Base-by-base conservation (phyloP, 92 coral and sea anemone species). In the Epizoanthus rinbou region DNA sequence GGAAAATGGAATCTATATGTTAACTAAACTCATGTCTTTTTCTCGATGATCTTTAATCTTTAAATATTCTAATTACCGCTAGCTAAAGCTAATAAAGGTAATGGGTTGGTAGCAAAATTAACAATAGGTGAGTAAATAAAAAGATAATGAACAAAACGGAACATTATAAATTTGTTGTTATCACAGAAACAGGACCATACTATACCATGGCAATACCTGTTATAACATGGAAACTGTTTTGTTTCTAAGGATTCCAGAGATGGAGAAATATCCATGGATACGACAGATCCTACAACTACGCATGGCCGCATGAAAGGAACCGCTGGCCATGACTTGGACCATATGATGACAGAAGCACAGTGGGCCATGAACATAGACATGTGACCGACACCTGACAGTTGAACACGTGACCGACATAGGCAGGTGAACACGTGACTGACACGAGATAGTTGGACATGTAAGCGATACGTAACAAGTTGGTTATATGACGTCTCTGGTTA, bases 291-390 rank as follows among this genome's bases (percentile, higher is more conserved):
- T n/a, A 18, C 54, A 18, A 14, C 31, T 9, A 8, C 41, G 11
- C 68, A 66, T 75, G 67, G 81, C 15, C 57, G 23, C 57, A 58
- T 75, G 18, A 75, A 75, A 75, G 81, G 33, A 31, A 58, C 69
- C 31, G 41, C 81, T 33, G 52, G 68, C 8, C 67, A 75, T 75
- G 56, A 31, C 7, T 13, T 58, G 21, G 81, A 75, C 8, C 81
- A 57, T 37, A 28, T 75, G 25, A 58, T 75, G 67, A 17, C 81
- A 8, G 81, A 75, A 28, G 53, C 81, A 16, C 53, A 17, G n/a
- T 75, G 81, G 81, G 16, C 81, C 11, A 75, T 75, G 68, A 57
- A 75, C 81, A 57, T 57, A 54, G 80, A 75, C 67, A 57, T 65
- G 71, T 65, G 69, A 64, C 17, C 35, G 5, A 23, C 35, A 6